phyloP scores from a whole-genome alignment of 2,888 invertebrate species.

The Tipula vernalis region DNA sequence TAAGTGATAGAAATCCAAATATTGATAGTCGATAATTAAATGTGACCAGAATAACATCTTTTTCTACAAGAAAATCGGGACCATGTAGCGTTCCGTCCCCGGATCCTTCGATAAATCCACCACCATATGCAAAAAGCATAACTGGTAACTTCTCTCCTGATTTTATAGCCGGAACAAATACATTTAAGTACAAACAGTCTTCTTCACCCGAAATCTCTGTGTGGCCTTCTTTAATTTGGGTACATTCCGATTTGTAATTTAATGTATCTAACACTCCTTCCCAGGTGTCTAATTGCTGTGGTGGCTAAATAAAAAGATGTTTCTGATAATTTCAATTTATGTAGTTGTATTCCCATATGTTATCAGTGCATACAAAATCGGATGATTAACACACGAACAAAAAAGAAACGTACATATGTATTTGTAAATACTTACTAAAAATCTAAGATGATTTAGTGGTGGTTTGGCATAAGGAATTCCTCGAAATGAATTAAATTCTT shows the following conservation, averaged over 20 bases:
- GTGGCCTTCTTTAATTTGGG: not conserved
- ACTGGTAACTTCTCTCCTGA: not conserved
- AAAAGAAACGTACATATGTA: not conserved
- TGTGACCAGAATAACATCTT: slow-evolving; percentile 9
- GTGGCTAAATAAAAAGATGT: not conserved
- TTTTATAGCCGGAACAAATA: not conserved
- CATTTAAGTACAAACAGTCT: not conserved
- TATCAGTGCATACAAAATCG: too few species aligned
- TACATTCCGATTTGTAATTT: not conserved
- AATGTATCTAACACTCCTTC: not conserved
- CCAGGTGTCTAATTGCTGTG: not conserved
- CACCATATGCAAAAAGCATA: slow-evolving; percentile 12
- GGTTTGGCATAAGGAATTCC: slow-evolving; percentile 5
- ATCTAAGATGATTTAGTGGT: not conserved
- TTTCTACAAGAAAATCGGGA: slow-evolving; percentile 8
- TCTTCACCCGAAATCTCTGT: not conserved
- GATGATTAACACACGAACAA: not conserved
- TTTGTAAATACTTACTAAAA: not conserved
- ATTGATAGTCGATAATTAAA: not conserved
- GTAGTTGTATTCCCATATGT: not conserved
- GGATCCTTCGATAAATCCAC: slow-evolving; percentile 9
- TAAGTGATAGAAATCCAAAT: not conserved
- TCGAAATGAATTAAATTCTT: not conserved
- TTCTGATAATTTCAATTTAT: not conserved
- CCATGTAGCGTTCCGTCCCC: not conserved